phyloP scores from a whole-genome alignment of 2,113 vertebrate genomes.

The Oreochromis niloticus region DNA sequence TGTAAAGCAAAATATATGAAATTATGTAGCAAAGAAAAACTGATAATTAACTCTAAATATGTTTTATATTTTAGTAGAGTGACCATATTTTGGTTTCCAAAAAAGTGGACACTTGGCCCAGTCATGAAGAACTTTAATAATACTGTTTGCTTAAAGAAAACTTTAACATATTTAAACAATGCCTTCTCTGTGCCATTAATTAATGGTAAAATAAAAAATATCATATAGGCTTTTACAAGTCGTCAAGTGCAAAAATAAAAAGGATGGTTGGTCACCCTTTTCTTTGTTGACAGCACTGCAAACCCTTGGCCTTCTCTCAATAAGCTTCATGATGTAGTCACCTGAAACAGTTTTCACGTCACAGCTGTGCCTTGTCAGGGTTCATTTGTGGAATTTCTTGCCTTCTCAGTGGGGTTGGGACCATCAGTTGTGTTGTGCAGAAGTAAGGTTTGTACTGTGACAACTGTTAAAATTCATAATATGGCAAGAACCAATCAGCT shows the following conservation, averaged over 20 bases:
- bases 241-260: background rate
- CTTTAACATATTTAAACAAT: background rate
- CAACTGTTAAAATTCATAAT: background rate
- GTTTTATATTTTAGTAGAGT: background rate
- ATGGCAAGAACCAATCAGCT: background rate
- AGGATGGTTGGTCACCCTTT: background rate
- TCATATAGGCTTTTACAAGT: background rate
- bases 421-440: background rate
- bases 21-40: background rate
- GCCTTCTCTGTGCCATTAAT: accelerated
- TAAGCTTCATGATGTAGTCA: background rate
- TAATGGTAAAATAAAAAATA: background rate
- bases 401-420: background rate
- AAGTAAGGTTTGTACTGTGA: background rate
- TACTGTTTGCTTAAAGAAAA: background rate
- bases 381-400: background rate
- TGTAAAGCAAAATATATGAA: background rate
- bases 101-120: background rate
- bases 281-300: background rate
- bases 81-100: background rate
- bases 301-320: background rate
- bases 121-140: background rate
- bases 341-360: background rate
- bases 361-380: background rate
- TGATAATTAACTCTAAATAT: background rate